Evolutionary conservation across 2,888 invertebrate species (phyloP).

Genomic region (Sericinus montela): DNA sequence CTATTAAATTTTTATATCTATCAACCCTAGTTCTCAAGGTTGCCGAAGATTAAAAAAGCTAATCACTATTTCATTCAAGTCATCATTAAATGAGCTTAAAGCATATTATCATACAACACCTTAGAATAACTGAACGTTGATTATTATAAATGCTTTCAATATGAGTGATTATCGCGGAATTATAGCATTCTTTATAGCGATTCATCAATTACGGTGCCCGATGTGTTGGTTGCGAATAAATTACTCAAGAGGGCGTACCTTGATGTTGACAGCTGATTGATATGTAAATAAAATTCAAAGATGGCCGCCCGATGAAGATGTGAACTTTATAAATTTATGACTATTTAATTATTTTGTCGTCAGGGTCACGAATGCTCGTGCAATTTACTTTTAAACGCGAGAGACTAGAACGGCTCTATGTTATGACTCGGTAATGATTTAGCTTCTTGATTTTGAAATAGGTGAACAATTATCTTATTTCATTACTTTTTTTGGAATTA

Average conservation of each 20-base stretch:
- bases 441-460: too few species aligned
- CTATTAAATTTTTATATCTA: too few species aligned
- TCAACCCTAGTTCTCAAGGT: too few species aligned
- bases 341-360: constrained; percentile 16
- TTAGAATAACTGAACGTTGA: neutral
- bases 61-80: too few species aligned
- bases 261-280: constrained; percentile 29
- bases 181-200: constrained; percentile 1
- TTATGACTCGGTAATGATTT: too few species aligned
- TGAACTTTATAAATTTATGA: constrained; percentile 21
- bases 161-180: neutral
- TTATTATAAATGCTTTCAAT: neutral
- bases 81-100: too few species aligned
- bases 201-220: constrained; percentile 1
- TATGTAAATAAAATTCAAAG: constrained; percentile 31
- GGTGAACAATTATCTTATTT: too few species aligned
- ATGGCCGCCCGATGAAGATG: constrained; percentile 23
- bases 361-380: neutral
- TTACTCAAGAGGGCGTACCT: constrained; percentile 22
- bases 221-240: constrained; percentile 3
- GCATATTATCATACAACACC: too few species aligned
- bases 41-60: too few species aligned
- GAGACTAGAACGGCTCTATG: too few species aligned
- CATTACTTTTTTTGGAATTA: too few species aligned
- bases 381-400: neutral